These are phyloP conservation scores for Electrona antarctica DNA, from an alignment of 2,113 vertebrate genomes.

Conservation along the genomic window DNA sequence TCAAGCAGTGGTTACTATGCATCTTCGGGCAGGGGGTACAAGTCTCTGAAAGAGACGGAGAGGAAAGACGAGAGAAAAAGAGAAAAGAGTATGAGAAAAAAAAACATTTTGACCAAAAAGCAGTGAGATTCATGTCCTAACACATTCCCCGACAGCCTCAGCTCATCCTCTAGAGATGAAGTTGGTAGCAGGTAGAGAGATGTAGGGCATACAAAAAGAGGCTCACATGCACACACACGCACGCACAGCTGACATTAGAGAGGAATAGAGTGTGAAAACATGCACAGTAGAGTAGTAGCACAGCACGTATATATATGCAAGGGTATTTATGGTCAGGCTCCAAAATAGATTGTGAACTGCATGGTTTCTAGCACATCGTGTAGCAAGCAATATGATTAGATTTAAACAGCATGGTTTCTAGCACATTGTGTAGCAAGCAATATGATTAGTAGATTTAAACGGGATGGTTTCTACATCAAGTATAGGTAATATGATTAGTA, in stretches of 20 bases:
- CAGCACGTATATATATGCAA: background rate
- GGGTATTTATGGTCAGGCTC: background rate
- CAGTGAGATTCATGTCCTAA: background rate
- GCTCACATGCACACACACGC: background rate
- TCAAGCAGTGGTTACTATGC: constrained; percentile 57
- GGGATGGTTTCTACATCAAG: no score
- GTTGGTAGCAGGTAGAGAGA: constrained; percentile 12
- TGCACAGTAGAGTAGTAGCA: background rate
- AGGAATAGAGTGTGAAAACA: background rate
- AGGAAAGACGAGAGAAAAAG: constrained; percentile 14
- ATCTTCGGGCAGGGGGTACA: constrained; percentile 52
- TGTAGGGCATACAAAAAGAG: constrained; percentile 16
- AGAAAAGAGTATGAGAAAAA: constrained; percentile 9
- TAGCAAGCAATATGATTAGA: no score
- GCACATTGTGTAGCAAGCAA: no score
- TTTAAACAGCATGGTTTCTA: no score
- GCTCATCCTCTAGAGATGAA: constrained; percentile 12
- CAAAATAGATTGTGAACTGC: no score
- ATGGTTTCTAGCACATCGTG: no score
- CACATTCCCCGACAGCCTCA: constrained; percentile 4
- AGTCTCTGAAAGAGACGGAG: constrained; percentile 54
- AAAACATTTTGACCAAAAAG: background rate
- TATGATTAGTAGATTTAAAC: no score
- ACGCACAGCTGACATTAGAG: background rate
- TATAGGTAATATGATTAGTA: no score